Percentiles rank a stretch among this genome's conserved stretches.
Conservation (phyloP, 2,797 vertebrate species). For the Synaphobranchus kaupii region DNA sequence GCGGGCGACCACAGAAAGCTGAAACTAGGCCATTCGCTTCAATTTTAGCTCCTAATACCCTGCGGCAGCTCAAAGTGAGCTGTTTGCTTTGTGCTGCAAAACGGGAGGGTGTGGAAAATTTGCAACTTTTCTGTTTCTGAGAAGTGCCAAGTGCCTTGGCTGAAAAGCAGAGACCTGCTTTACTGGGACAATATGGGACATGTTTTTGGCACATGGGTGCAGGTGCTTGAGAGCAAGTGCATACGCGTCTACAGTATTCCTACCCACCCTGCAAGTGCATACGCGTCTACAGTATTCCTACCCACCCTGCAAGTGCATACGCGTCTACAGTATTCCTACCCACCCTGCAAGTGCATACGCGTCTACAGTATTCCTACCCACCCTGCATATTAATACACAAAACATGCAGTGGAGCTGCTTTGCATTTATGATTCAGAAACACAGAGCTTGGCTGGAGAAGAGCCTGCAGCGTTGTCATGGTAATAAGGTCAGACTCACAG, state of each 20-base stretch:
- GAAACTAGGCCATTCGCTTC: conserved; percentile 73
- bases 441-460: not conserved
- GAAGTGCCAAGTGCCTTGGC: conserved; percentile 35
- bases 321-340: not conserved
- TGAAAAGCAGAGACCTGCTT: not conserved
- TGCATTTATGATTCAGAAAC: not conserved
- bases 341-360: not conserved
- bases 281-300: not conserved
- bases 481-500: not conserved
- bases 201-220: not conserved
- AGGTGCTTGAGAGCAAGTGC: too few species aligned
- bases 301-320: not conserved
- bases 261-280: not conserved
- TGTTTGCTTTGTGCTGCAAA: conserved; percentile 66
- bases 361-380: not conserved
- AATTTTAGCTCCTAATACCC: conserved; percentile 74
- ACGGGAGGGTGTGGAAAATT: conserved; percentile 46
- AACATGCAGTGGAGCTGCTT: not conserved
- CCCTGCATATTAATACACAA: not conserved
- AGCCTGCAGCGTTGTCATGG: not conserved
- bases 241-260: not conserved
- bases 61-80: conserved; percentile 57
- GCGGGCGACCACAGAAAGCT: conserved; percentile 54
- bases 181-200: not conserved
- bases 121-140: conserved; percentile 39